Evolutionary conservation across 1,140 invertebrate genomes (phyloP).

Genomic region (Lepidurus couesii): DNA sequence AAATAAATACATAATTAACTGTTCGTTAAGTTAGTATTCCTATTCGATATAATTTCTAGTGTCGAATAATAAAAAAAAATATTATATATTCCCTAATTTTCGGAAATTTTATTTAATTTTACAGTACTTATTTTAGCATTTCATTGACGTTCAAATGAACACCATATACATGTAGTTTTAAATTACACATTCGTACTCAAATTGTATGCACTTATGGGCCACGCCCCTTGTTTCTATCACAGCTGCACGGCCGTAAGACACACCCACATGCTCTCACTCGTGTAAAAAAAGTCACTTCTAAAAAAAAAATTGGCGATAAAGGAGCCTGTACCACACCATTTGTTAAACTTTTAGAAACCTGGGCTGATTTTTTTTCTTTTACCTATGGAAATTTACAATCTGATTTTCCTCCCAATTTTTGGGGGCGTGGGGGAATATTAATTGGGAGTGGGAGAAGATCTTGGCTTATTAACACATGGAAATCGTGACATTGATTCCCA

Average conservation of each 20-base stretch:
- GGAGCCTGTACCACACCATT: slow-evolving; percentile 10
- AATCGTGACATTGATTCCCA: slow-evolving; percentile 99
- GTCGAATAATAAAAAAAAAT: no score
- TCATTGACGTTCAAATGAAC: slow-evolving; percentile 15
- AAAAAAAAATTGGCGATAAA: background rate
- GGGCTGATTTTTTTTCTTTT: background rate
- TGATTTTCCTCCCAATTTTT: background rate
- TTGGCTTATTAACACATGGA: slow-evolving; percentile 53
- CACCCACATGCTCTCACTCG: background rate
- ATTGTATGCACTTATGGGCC: background rate
- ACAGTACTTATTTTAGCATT: background rate
- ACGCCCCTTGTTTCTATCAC: slow-evolving; percentile 21
- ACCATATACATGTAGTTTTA: background rate
- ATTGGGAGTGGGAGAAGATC: background rate
- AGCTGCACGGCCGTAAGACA: slow-evolving; percentile 13
- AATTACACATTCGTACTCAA: slow-evolving; percentile 11
- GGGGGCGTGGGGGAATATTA: background rate
- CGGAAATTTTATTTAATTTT: background rate
- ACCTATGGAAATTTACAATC: background rate
- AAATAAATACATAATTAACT: no score
- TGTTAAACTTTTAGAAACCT: slow-evolving; percentile 1
- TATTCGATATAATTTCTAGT: no score
- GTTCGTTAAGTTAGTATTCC: no score
- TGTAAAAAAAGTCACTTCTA: background rate
- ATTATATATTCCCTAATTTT: no score